A percentile compares a stretch with the other conserved stretches of the same genome.
These are phyloP conservation scores for Podargus strigoides DNA, from an alignment of 2,797 vertebrate genomes.

Conservation along the genomic window DNA sequence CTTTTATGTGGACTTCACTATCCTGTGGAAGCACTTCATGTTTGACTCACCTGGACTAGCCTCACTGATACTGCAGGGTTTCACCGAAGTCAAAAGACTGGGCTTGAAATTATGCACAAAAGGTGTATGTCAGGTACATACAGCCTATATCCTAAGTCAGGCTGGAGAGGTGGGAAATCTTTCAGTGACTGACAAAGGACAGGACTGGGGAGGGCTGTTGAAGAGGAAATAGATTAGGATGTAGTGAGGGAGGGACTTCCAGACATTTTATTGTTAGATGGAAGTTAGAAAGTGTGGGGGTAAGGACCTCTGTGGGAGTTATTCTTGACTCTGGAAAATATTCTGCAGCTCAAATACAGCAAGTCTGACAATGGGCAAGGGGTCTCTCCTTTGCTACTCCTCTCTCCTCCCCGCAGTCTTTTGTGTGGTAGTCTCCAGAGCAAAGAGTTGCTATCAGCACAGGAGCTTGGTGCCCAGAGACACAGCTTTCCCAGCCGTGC, in stretches of 20 bases:
- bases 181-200: not conserved
- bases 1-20: not conserved
- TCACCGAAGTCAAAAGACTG: not conserved
- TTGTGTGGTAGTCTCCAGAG: not conserved
- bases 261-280: not conserved
- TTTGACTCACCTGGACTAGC: not conserved
- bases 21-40: not conserved
- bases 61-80: not conserved
- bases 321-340: not conserved
- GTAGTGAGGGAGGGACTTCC: not conserved
- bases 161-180: not conserved
- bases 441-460: not conserved
- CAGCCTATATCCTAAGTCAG: not conserved
- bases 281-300: not conserved
- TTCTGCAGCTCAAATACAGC: not conserved
- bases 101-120: not conserved
- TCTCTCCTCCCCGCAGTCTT: not conserved
- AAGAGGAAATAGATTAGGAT: fast-evolving
- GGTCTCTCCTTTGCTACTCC: not conserved
- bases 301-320: not conserved
- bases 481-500: not conserved
- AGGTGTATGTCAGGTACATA: not conserved
- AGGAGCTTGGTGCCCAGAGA: not conserved
- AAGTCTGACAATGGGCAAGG: not conserved
- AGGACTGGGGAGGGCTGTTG: not conserved